These are phyloP conservation scores for Linnaemya vulpina DNA, from an alignment of 2,888 invertebrate genomes.

Conservation along the genomic window DNA sequence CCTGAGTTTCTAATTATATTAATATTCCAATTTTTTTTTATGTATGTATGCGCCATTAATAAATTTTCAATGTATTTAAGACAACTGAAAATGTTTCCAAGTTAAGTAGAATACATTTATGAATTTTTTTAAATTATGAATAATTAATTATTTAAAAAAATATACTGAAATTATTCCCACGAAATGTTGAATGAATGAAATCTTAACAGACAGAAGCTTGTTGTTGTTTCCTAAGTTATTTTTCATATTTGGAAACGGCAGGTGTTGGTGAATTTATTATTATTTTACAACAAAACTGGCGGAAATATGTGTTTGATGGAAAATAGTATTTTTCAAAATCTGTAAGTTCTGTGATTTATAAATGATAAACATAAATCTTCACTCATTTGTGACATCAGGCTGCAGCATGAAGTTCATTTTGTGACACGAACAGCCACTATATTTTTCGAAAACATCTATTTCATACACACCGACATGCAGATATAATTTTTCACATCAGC, in stretches of 20 bases:
- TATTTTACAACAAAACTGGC: not conserved
- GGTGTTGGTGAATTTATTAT: constrained; percentile 1
- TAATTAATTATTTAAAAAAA: constrained; percentile 18
- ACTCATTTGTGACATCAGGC: not conserved
- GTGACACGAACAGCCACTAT: too few relatives aligned
- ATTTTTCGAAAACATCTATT: too few relatives aligned
- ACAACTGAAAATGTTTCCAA: not conserved
- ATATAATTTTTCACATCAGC: too few relatives aligned
- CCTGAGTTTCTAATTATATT: not conserved
- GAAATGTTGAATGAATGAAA: constrained; percentile 26
- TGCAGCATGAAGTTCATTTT: too few relatives aligned
- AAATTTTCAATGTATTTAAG: constrained; percentile 1
- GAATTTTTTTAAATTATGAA: not conserved
- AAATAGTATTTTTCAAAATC: not conserved
- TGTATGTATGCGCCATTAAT: not conserved
- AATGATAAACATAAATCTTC: not conserved
- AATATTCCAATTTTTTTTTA: not conserved
- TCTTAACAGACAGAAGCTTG: not conserved
- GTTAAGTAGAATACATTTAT: not conserved
- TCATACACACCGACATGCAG: too few relatives aligned
- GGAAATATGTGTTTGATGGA: constrained; percentile 11
- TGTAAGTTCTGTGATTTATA: constrained; percentile 6
- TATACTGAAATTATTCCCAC: constrained; percentile 9
- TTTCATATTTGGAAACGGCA: not conserved
- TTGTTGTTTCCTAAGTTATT: not conserved